A percentile compares a stretch with the other conserved stretches of the same genome.
Evolutionary conservation across 2,797 vertebrate species (phyloP).

Genomic region (Saxicola maurus): DNA sequence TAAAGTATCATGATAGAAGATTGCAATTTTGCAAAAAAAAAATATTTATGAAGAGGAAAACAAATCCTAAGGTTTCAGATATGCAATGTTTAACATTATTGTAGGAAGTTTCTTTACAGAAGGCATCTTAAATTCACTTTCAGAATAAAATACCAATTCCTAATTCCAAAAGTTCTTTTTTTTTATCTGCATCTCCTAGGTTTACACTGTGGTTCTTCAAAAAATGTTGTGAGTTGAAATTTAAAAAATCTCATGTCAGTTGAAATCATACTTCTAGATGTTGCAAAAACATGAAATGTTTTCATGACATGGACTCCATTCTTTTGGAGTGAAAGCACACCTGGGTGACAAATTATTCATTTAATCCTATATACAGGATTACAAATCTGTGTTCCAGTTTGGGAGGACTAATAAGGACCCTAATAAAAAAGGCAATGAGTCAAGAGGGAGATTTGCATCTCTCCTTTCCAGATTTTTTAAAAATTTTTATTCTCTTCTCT

Average conservation of each 20-base stretch:
- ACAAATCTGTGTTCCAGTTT: background rate
- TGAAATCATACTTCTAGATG: background rate
- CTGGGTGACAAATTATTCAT: fast-evolving
- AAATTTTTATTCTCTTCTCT: background rate
- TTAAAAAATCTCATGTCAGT: background rate
- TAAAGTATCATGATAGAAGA: background rate
- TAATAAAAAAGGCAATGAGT: background rate
- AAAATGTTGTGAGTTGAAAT: background rate
- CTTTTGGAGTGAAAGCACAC: background rate
- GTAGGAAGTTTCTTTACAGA: background rate
- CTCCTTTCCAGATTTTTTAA: background rate
- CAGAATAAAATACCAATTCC: background rate
- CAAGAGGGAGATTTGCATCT: background rate
- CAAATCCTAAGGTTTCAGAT: background rate
- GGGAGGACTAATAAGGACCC: background rate
- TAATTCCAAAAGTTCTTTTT: background rate
- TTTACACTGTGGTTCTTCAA: background rate
- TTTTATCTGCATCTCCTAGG: background rate
- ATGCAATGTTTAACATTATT: background rate
- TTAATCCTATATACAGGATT: background rate
- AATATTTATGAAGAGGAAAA: background rate
- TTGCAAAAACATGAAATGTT: background rate
- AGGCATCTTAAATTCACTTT: background rate
- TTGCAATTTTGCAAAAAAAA: background rate
- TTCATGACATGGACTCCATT: background rate